phyloP scores from a whole-genome alignment of 2,797 vertebrate species.

The Leontocebus nigricollis region DNA sequence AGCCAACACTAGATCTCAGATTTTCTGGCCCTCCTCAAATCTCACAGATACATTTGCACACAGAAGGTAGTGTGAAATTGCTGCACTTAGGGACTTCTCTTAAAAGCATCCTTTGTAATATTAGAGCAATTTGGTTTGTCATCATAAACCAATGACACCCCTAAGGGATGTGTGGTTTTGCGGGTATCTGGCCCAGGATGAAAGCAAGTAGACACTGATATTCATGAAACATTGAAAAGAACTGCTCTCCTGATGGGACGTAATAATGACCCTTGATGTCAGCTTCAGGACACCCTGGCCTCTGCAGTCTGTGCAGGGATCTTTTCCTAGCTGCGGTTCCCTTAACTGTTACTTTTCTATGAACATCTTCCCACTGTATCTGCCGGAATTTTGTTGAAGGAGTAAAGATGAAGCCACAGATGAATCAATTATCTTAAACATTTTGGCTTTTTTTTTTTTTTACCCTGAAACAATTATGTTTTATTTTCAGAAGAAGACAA shows the following conservation, averaged over 20 bases:
- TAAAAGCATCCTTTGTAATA: not conserved
- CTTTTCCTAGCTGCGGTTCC: no score
- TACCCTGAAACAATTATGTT: not conserved
- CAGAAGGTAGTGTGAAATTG: not conserved
- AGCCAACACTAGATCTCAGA: not conserved
- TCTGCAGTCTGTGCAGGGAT: not conserved
- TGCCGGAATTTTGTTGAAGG: conserved; percentile 8
- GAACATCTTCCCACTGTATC: not conserved
- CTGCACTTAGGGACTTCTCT: not conserved
- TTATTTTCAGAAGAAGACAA: not conserved
- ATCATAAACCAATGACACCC: not conserved
- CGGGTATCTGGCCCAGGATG: not conserved
- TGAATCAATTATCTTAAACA: not conserved
- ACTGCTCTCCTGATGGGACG: not conserved
- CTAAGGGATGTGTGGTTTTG: not conserved
- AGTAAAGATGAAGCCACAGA: not conserved
- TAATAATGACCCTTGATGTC: accelerated
- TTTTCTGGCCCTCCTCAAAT: not conserved
- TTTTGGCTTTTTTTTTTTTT: not conserved
- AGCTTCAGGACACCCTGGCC: not conserved
- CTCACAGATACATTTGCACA: not conserved
- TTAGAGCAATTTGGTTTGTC: not conserved
- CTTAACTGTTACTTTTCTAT: not conserved
- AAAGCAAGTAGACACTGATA: not conserved
- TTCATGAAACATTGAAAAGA: not conserved